Conservation (phyloP, 2,113 vertebrate species). For the Nanorana parkeri region DNA sequence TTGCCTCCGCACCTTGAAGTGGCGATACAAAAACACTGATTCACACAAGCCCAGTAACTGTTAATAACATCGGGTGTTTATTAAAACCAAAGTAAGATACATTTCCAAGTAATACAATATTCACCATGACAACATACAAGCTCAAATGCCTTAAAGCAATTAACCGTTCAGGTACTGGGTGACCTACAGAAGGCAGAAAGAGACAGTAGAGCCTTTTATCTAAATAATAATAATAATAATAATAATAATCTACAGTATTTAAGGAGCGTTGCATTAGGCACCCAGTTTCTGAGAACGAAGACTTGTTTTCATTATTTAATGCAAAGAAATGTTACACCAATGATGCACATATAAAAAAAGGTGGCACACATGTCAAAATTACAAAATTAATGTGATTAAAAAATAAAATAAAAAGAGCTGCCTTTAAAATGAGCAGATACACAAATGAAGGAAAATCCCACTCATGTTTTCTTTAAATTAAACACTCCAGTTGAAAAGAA, state of each 20-base stretch:
- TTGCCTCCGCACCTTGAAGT: too few species aligned
- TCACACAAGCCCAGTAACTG: not conserved
- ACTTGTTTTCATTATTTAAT: not conserved
- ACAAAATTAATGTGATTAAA: not conserved
- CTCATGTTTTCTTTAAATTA: not conserved
- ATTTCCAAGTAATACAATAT: constrained; percentile 22
- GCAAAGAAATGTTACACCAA: not conserved
- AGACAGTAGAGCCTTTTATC: not conserved
- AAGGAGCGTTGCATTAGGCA: not conserved
- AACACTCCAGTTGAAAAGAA: not conserved
- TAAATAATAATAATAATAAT: too few species aligned
- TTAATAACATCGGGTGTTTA: constrained; percentile 22
- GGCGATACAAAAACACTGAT: too few species aligned
- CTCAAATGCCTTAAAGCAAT: constrained; percentile 22
- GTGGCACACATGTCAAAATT: not conserved
- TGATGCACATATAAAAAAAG: not conserved
- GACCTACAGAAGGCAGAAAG: not conserved
- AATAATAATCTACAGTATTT: not conserved
- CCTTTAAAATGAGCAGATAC: not conserved
- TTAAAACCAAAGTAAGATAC: constrained; percentile 16
- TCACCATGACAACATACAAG: constrained; percentile 22
- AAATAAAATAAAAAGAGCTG: constrained; percentile 12
- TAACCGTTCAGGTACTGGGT: constrained; percentile 30
- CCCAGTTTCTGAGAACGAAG: not conserved
- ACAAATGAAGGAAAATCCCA: not conserved